Base-by-base conservation (phyloP, 2,113 vertebrate genomes). In the Noturus placidus region DNA sequence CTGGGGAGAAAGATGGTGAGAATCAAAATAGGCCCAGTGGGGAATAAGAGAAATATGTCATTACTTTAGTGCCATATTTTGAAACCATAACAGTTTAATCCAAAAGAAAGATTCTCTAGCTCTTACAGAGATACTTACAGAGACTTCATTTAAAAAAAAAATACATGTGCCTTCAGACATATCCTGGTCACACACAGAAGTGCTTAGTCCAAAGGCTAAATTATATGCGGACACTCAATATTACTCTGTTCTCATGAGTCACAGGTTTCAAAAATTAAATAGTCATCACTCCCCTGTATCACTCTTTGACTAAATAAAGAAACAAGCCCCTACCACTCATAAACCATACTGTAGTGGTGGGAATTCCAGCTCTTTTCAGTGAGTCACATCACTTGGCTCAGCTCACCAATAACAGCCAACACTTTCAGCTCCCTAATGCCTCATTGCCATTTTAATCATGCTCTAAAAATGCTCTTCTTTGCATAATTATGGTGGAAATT, bases 21-120 rank as follows among this genome's bases (percentile, higher is more conserved):
- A 69, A 67, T 85, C 83, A 89, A 87, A 88, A 88, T 82, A 82
- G 65, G 46, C 54, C 82, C 86, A 87, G 91, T 84, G 87, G 89
- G 88, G 83, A 87, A 88, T 89, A 74, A 83, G 38, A 13, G 67
- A 79, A 83, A 35, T 46, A 50, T 30, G 52, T 35, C 59, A 72
- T 74, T 74, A 84, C 11, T 5, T 84, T 69, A 54, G 20, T 72
- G 65, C 22, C 30, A 50, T 70, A 70, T 52, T 69, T 35, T 35
- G 20, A 54, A 63, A 25, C 11, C 46, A 79, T 54, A 35, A 14
- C 83, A 77, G 50, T 80, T 35, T 82, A 27, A 46, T 52, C 79
- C 78, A 57, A 33, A 57, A 57, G 9, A 81, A 57, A 20, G 8
- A 35, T 25, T 56, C 50, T 35, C n/a, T 25, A 57, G 54, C 52